These are phyloP conservation scores for Argyrosomus regius DNA, from an alignment of 2,797 vertebrate species.

Conservation along the genomic window DNA sequence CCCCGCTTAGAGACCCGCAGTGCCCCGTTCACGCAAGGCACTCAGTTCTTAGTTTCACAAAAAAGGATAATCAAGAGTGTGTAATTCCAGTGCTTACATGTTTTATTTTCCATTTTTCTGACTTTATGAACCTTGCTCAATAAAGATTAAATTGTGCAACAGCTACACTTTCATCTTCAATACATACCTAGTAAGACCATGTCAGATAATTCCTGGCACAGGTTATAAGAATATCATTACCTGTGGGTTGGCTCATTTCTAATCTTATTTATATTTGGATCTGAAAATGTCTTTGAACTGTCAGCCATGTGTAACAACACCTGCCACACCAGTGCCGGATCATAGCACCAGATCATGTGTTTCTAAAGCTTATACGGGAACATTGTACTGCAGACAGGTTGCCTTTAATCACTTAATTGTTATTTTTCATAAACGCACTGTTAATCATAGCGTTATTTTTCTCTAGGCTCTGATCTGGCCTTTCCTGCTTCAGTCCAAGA, in stretches of 20 bases:
- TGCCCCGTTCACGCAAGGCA: constrained; percentile 32
- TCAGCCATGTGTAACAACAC: neutral
- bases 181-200: neutral
- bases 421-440: neutral
- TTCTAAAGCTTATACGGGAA: neutral
- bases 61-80: constrained; percentile 24
- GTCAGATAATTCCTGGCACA: neutral
- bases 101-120: constrained; percentile 4
- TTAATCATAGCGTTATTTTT: constrained; percentile 35
- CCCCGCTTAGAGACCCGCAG: constrained; percentile 9
- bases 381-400: neutral
- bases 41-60: constrained; percentile 23
- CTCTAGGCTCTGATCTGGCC: constrained; percentile 92
- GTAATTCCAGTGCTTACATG: neutral
- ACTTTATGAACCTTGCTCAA: constrained; percentile 10
- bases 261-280: neutral
- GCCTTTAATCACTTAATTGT: neutral
- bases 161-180: neutral
- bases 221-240: neutral
- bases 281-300: neutral
- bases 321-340: neutral
- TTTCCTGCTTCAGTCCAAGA: constrained; percentile 96
- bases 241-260: neutral
- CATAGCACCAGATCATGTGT: neutral
- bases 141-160: neutral